Percentiles rank a stretch among this genome's conserved stretches.
These are phyloP conservation scores for Stegodyphus dumicola DNA, from an alignment of 1,140 invertebrate species.

Conservation along the genomic window DNA sequence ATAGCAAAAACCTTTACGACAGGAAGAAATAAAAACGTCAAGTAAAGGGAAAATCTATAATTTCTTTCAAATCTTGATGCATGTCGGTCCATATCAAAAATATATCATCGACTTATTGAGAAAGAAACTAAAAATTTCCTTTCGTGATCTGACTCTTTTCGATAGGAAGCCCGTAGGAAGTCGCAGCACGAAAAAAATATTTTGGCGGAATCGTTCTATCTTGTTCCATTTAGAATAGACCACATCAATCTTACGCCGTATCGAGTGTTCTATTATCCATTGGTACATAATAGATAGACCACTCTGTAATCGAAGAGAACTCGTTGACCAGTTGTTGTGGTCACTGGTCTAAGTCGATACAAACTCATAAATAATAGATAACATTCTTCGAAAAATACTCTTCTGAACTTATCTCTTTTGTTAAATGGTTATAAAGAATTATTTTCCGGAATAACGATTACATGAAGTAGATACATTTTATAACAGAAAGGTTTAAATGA, in stretches of 20 bases:
- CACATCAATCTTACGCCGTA: conserved; percentile 49
- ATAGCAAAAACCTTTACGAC: conserved; percentile 5
- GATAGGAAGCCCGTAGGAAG: conserved; percentile 19
- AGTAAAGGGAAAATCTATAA: conserved; percentile 46
- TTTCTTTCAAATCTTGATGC: conserved; percentile 53
- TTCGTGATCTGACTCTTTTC: conserved; percentile 23
- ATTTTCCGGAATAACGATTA: too few relatives aligned
- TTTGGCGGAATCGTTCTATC: conserved; percentile 24
- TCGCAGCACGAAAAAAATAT: conserved; percentile 5
- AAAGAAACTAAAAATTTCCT: conserved; percentile 5
- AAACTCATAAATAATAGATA: too few relatives aligned
- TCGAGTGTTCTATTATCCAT: conserved; percentile 54
- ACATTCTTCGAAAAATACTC: too few relatives aligned
- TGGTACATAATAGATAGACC: conserved; percentile 50
- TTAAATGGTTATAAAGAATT: too few relatives aligned
- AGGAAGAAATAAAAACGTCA: conserved; percentile 22
- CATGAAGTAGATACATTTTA: too few relatives aligned
- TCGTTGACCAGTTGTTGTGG: too few relatives aligned
- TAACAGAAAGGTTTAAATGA: too few relatives aligned
- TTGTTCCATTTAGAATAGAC: conserved; percentile 37
- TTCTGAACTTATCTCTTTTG: too few relatives aligned
- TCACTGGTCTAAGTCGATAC: too few relatives aligned
- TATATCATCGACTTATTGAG: conserved; percentile 57
- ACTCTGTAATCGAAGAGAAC: conserved; percentile 16
- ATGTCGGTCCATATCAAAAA: conserved; percentile 51